Conservation (phyloP, 2,113 vertebrate species). For the Sceloporus tristichus region DNA sequence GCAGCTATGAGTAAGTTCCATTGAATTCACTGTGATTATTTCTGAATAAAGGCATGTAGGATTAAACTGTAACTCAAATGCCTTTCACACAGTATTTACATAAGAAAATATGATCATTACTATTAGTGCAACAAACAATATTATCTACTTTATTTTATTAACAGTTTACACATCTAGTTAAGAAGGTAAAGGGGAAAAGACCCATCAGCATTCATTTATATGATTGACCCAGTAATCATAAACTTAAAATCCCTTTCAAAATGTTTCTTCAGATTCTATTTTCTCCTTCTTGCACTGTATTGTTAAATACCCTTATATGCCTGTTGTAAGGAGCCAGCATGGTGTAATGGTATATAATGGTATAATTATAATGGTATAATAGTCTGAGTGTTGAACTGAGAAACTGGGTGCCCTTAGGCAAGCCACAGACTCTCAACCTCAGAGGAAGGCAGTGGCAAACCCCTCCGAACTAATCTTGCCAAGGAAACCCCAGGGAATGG, state of each 20-base stretch:
- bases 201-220: background rate
- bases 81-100: background rate
- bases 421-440: no score
- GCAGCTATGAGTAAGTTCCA: background rate
- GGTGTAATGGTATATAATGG: constrained; percentile 20
- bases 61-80: background rate
- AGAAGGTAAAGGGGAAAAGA: background rate
- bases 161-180: constrained; percentile 39
- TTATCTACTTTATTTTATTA: constrained; percentile 10
- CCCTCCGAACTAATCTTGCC: no score
- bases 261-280: constrained; percentile 45
- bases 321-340: no score
- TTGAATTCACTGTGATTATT: background rate
- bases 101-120: background rate
- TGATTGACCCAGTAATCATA: constrained; percentile 49
- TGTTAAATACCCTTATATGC: constrained; percentile 72
- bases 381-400: background rate
- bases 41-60: background rate
- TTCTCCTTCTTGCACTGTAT: constrained; percentile 39
- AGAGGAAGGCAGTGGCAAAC: no score
- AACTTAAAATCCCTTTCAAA: constrained; percentile 31
- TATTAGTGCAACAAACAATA: background rate
- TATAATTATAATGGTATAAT: constrained; percentile 61
- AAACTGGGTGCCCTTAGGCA: no score
- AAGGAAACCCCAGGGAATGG: constrained; percentile 49